phyloP scores from a whole-genome alignment of 2,888 invertebrate species.

The Dioctria linearis region DNA sequence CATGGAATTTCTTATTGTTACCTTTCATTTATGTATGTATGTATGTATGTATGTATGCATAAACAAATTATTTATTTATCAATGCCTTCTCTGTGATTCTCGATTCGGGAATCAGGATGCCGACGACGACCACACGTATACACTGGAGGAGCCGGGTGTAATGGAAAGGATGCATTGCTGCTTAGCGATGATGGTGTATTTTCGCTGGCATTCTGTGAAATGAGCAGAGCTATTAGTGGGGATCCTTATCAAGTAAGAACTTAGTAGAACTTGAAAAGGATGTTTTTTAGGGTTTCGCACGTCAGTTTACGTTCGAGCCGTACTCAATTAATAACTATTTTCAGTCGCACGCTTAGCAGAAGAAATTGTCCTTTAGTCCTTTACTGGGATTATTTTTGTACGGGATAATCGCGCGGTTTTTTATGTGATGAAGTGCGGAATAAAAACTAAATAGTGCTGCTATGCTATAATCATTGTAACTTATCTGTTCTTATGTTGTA shows the following conservation, averaged over 20 bases:
- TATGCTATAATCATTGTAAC: no score
- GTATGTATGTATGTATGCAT: conserved; percentile 50
- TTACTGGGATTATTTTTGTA: background rate
- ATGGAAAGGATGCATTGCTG: background rate
- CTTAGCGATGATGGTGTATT: background rate
- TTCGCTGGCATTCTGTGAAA: conserved; percentile 25
- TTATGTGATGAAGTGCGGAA: background rate
- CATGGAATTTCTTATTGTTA: conserved; percentile 58
- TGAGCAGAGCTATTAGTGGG: conserved; percentile 56
- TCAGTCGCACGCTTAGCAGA: background rate
- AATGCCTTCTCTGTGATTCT: conserved; percentile 26
- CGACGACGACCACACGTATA: conserved; percentile 19
- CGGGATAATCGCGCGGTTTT: background rate
- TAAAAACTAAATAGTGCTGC: background rate
- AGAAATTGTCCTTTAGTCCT: background rate
- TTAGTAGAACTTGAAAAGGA: conserved; percentile 55
- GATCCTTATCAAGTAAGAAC: conserved; percentile 50
- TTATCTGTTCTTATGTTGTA: background rate
- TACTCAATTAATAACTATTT: conserved; percentile 52
- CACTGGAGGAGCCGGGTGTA: background rate
- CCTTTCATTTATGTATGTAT: conserved; percentile 44
- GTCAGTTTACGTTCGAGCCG: conserved; percentile 56
- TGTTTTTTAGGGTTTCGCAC: conserved; percentile 41
- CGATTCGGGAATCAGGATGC: background rate
- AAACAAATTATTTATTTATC: conserved; percentile 55